Evolutionary conservation across 2,113 vertebrate species (phyloP).

Genomic region (Thinocorus orbignyianus): DNA sequence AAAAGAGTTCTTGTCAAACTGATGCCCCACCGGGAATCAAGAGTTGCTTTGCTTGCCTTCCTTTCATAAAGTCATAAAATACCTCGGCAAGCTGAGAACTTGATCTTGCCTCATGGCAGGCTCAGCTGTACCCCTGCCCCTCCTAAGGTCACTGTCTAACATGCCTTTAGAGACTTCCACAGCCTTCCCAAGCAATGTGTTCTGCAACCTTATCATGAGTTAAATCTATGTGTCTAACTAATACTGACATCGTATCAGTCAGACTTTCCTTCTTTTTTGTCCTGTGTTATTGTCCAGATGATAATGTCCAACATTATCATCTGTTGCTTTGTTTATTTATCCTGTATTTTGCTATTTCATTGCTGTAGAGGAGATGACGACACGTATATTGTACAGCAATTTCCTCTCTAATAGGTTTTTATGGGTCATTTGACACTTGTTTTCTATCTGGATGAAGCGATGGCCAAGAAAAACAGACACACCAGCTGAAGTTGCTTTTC

Average conservation of each 20-base stretch:
- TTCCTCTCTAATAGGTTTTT: neutral
- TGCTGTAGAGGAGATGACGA: neutral
- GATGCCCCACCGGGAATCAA: neutral
- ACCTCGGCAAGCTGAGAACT: neutral
- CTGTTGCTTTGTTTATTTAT: neutral
- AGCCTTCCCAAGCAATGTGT: neutral
- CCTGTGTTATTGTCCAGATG: too few species aligned
- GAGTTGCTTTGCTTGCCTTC: neutral
- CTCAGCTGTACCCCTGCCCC: neutral
- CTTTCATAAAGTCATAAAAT: neutral
- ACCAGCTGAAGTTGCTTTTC: neutral
- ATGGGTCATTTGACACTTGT: neutral
- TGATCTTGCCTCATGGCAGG: neutral
- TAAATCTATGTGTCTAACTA: neutral
- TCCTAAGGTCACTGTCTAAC: neutral
- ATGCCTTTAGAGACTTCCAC: neutral
- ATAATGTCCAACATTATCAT: too few species aligned
- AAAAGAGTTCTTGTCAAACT: neutral
- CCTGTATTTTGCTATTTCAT: neutral
- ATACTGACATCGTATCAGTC: neutral
- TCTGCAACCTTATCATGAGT: neutral
- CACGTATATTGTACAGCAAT: neutral
- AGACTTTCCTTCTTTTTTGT: neutral
- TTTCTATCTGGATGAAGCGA: neutral
- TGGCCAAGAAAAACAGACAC: neutral